Evolutionary conservation across 1,140 invertebrate species (phyloP).

Genomic region (Anastatus disparis): DNA sequence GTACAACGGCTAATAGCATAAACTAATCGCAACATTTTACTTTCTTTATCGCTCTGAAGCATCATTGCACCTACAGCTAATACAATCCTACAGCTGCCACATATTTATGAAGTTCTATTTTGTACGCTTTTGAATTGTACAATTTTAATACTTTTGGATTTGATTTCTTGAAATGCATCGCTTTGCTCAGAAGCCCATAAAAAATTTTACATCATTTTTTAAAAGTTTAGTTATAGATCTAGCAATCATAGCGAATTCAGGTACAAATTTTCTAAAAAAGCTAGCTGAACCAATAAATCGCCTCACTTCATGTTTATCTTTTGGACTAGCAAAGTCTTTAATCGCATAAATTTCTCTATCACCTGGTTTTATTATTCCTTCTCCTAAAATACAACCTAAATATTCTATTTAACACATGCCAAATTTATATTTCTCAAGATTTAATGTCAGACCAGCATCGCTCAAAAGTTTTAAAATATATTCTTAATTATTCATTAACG

Average conservation of each 20-base stretch:
- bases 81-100: conserved; percentile 4
- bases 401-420: conserved; percentile 44
- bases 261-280: conserved; percentile 55
- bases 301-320: conserved; percentile 40
- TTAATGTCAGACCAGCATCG: conserved; percentile 47
- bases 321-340: background rate
- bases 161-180: background rate
- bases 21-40: background rate
- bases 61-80: conserved; percentile 27
- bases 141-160: conserved; percentile 4
- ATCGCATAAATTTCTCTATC: conserved; percentile 42
- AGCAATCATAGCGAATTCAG: conserved; percentile 14
- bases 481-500: background rate
- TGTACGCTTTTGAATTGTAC: conserved; percentile 18
- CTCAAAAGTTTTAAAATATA: conserved; percentile 45
- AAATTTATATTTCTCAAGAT: conserved; percentile 49
- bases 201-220: conserved; percentile 3
- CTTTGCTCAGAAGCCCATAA: conserved; percentile 6
- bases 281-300: conserved; percentile 59
- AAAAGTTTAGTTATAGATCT: conserved; percentile 3
- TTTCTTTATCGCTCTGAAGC: conserved; percentile 2
- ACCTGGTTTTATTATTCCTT: conserved; percentile 38
- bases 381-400: conserved; percentile 43
- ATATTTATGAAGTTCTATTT: conserved; percentile 21
- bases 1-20: conserved; percentile 22